Evolutionary conservation across 2,797 vertebrate species (phyloP).

Genomic region (Scarus forsteni): DNA sequence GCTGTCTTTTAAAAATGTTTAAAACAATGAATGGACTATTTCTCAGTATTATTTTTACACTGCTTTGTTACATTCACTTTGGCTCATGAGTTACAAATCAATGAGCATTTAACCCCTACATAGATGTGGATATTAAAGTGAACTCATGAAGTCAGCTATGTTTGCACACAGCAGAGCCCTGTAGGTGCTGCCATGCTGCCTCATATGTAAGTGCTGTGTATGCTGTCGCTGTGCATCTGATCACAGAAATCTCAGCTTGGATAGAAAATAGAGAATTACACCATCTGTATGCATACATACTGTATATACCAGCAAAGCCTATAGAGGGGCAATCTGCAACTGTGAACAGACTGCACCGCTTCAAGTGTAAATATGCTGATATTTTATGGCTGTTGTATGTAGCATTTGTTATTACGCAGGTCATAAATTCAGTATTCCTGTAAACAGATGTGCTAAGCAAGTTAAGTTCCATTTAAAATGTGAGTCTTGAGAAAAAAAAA

Average conservation of each 20-base stretch:
- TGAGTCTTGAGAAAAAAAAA: background rate
- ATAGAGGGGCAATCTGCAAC: slow-evolving; percentile 15
- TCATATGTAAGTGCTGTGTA: slow-evolving; percentile 35
- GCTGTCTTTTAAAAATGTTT: background rate
- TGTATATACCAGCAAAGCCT: slow-evolving; percentile 19
- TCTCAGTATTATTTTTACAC: background rate
- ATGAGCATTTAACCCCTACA: background rate
- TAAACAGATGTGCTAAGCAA: background rate
- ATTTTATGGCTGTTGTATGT: background rate
- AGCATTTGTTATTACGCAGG: background rate
- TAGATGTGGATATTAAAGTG: background rate
- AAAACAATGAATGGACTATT: background rate
- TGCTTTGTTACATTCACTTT: too few relatives aligned
- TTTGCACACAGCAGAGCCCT: slow-evolving; percentile 34
- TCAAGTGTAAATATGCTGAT: slow-evolving; percentile 5
- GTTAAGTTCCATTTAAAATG: background rate
- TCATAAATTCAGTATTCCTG: background rate
- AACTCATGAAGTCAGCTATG: background rate
- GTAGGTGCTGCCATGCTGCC: slow-evolving; percentile 50
- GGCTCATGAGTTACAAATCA: background rate
- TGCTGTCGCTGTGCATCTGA: slow-evolving; percentile 58
- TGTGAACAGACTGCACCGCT: slow-evolving; percentile 4
- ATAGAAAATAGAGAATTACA: slow-evolving; percentile 45
- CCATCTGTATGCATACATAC: slow-evolving; percentile 56
- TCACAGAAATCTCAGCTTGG: slow-evolving; percentile 54